phyloP scores from a whole-genome alignment of 2,797 vertebrate species.

The Smutsia gigantea region DNA sequence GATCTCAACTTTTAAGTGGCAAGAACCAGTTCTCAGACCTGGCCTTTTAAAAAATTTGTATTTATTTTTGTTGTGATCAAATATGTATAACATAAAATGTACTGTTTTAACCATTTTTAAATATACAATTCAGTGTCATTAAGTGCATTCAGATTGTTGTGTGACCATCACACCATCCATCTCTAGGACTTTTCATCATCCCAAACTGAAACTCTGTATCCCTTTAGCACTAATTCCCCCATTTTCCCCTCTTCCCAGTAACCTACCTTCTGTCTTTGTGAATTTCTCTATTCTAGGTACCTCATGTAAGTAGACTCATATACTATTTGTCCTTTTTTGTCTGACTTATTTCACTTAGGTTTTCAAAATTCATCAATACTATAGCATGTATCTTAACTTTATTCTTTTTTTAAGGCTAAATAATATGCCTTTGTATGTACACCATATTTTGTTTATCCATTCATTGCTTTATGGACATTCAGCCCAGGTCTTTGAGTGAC shows the following conservation, averaged over 20 bases:
- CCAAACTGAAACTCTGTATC: background rate
- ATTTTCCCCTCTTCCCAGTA: background rate
- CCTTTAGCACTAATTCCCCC: background rate
- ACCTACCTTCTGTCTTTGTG: background rate
- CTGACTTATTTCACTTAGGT: constrained; percentile 38
- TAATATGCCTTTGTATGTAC: background rate
- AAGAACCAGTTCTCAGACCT: background rate
- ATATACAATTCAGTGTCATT: background rate
- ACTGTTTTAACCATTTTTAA: background rate
- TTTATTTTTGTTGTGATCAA: background rate
- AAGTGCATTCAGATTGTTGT: background rate
- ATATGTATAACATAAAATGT: background rate
- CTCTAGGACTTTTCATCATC: background rate
- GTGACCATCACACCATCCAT: background rate
- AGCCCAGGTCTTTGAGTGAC: background rate
- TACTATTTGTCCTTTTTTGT: background rate
- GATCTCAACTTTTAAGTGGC: background rate
- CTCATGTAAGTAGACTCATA: background rate
- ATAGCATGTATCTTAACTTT: background rate
- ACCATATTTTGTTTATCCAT: background rate
- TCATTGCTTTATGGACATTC: background rate
- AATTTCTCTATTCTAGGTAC: background rate
- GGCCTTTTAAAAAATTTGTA: background rate
- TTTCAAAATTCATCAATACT: background rate
- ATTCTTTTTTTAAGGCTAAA: background rate